Evolutionary conservation across 2,888 invertebrate species (phyloP).

Genomic region (Sussaba pulchella): DNA sequence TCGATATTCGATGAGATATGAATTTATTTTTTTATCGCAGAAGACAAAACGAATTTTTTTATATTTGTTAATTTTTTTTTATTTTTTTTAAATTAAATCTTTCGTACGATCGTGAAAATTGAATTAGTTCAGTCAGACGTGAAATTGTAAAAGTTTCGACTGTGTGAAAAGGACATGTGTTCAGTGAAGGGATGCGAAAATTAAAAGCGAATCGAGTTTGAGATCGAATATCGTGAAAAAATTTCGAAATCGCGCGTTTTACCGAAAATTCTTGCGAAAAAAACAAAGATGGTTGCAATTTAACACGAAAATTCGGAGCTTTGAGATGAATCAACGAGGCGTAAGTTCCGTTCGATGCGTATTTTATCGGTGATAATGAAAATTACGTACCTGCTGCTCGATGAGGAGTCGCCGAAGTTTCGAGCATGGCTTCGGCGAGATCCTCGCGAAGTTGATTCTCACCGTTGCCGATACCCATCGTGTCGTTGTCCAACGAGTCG

Average conservation of each 20-base stretch:
- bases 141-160: not conserved
- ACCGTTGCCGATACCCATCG: conserved; percentile 85
- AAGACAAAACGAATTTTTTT: not conserved
- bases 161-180: conserved; percentile 31
- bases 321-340: not conserved
- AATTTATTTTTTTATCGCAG: too few relatives aligned
- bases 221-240: not conserved
- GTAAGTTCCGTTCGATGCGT: conserved; percentile 6
- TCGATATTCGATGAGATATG: too few relatives aligned
- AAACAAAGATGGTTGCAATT: conserved; percentile 4
- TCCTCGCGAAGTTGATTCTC: conserved; percentile 95
- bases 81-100: not conserved
- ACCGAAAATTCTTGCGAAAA: not conserved
- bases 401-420: conserved; percentile 87
- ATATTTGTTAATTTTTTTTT: not conserved
- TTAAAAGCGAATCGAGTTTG: conserved; percentile 8
- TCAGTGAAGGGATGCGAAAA: conserved; percentile 17
- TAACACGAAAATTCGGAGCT: too few relatives aligned
- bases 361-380: not conserved
- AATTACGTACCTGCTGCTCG: conserved; percentile 83
- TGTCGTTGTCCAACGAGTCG: conserved; percentile 81
- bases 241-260: not conserved
- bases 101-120: not conserved
- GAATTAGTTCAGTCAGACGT: not conserved
- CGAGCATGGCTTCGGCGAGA: conserved; percentile 97